Evolutionary conservation across 2,797 vertebrate genomes (phyloP), one percentile per base, ranked within the genome.

Genomic region (Chromis chromis): DNA sequence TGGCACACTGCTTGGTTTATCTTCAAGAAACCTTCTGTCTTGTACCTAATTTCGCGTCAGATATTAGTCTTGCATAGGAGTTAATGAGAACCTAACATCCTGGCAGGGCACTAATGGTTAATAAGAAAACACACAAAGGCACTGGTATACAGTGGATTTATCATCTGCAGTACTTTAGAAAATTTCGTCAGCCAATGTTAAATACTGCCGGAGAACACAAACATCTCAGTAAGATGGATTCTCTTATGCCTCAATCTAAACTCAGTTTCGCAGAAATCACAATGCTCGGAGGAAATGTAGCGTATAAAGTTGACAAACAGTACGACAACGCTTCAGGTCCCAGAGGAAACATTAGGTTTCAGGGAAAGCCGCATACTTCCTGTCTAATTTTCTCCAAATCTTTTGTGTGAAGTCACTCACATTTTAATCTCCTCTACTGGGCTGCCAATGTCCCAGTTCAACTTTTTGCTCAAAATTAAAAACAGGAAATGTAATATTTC

Each of bases 401-500:
- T 78, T 83, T 89, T 86, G 82, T 48, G 33, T 64, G 70, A 79
- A 82, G 73, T 81, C 81, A 85, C 74, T 82, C 77, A 90, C 61
- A 85, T 87, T 90, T 91, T 86, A 92, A 92, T 91, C 82, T 85
- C 65, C 66, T 86, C 79, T 79, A 28, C 78, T 78, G 70, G 78
- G 81, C 80, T 74, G 86, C 86, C 73, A 84, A 84, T 76, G 84
- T 90, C 85, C 86, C 87, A 79, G 74, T 82, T 84, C 83, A 77
- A 81, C 84, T 74, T 91, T 82, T 79, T 36, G 49, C 70, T 84
- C 76, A 70, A 91, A 91, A 93, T 91, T 86, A 89, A 88, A 91
- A 89, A 85, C 67, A 89, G 76, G 79, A 91, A 87, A 88, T 81
- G 79, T 83, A 88, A 87, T 91, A 81, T 86, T 89, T 88, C 70